Conservation (phyloP, 2,888 invertebrate species). For the Polymixis flavicincta region DNA sequence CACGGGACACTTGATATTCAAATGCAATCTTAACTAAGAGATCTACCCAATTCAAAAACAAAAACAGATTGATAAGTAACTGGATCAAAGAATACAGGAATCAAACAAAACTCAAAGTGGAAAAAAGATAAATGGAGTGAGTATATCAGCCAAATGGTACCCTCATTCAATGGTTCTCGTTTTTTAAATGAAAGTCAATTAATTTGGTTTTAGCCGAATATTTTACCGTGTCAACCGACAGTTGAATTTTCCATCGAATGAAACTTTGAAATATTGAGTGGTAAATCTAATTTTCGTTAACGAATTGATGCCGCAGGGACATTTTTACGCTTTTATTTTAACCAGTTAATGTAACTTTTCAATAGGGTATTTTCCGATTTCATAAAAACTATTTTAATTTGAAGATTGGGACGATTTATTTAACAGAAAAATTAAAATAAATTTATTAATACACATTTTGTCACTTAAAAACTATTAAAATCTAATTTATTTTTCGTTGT, state of each 20-base stretch:
- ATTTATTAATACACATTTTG: too few species aligned
- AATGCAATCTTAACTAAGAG: neutral
- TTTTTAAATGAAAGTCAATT: constrained; percentile 68
- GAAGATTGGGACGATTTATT: too few species aligned
- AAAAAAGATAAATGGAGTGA: constrained; percentile 34
- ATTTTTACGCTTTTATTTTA: constrained; percentile 53
- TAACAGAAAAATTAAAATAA: too few species aligned
- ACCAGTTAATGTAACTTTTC: constrained; percentile 43
- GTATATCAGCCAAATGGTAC: constrained; percentile 21
- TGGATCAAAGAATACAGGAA: neutral
- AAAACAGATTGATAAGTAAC: constrained; percentile 8
- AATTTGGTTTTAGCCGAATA: constrained; percentile 66
- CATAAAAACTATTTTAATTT: too few species aligned
- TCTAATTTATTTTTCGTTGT: too few species aligned
- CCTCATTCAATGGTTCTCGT: constrained; percentile 54
- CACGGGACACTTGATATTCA: too few species aligned
- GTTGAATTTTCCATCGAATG: constrained; percentile 74
- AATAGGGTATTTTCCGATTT: too few species aligned
- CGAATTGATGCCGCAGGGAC: constrained; percentile 61
- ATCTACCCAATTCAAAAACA: neutral
- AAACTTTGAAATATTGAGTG: constrained; percentile 76
- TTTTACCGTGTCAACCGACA: constrained; percentile 66
- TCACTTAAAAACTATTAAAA: too few species aligned
- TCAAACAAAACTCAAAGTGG: constrained; percentile 10
- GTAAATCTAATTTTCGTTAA: constrained; percentile 73